phyloP scores from a whole-genome alignment of 2,888 invertebrate species.

The Pinctada fucata region DNA sequence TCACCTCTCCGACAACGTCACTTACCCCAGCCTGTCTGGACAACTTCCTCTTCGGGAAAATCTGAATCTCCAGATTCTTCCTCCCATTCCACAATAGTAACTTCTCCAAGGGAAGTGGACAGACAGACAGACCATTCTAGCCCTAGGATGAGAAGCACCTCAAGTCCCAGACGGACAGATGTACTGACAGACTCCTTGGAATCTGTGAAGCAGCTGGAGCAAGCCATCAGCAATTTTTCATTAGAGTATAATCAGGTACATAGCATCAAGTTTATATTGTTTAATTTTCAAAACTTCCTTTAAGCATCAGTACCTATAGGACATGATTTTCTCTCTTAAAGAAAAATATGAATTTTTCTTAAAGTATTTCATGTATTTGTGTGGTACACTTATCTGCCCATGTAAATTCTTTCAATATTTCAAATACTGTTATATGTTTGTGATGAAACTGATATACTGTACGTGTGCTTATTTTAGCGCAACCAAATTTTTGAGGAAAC shows the following conservation, averaged over 20 bases:
- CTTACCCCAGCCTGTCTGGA: neutral
- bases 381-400: too few relatives aligned
- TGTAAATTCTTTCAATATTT: too few relatives aligned
- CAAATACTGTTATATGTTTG: too few relatives aligned
- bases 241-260: conserved; percentile 23
- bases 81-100: neutral
- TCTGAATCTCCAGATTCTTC: conserved; percentile 15
- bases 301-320: neutral
- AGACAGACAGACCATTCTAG: neutral
- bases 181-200: conserved; percentile 22
- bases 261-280: neutral
- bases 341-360: too few relatives aligned
- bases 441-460: too few relatives aligned
- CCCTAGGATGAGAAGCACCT: neutral
- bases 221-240: conserved; percentile 19
- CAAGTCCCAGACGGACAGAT: conserved; percentile 24
- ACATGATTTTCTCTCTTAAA: too few relatives aligned
- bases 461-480: too few relatives aligned
- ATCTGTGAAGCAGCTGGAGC: conserved; percentile 22
- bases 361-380: too few relatives aligned
- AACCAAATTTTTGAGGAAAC: too few relatives aligned
- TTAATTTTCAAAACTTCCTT: neutral
- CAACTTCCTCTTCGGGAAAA: neutral
- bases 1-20: neutral
- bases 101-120: neutral